Evolutionary conservation across 2,888 invertebrate species (phyloP), one percentile per base, ranked within the genome.

Genomic region (Argynnis bischoffii): DNA sequence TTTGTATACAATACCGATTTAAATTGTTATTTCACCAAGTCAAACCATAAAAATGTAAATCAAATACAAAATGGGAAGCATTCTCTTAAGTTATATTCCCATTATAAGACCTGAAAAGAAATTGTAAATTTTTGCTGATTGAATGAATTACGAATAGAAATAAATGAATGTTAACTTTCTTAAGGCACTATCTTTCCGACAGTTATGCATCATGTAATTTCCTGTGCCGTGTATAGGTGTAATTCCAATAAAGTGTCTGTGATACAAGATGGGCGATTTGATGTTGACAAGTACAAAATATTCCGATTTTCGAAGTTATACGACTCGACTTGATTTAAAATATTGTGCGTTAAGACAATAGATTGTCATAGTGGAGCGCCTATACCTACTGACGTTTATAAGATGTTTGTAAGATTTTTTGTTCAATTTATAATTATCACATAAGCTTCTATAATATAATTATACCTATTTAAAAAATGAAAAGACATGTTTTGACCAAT

Each of bases 261-360:
- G 51, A 63, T 59, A 55, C 35, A 55, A 59, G 60, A 67, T 64
- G 57, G n/a, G 55, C 46, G 57, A 46, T 60, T 35, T 51, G 53
- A 50, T 67, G 64, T 69, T 55, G 55, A 66, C 68, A 66, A 70
- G 67, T 73, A 72, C 72, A 67, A 64, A 72, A 75, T 74, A 74
- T 70, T 69, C 66, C 67, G 65, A 66, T 73, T 74, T 74, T 67
- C 64, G 63, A 72, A 71, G 59, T 74, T 74, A 73, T 72, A 61
- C 18, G 8, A 3, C 2, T 35, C 11, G 35, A 13, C 18, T 51
- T 50, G 18, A 48, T 60, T 35, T n/a, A 51, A 60, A 53, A 21
- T 61, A 50, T 35, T n/a, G 41, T 16, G 14, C 35, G 31, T 31
- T 35, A 16, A 16, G 1, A 46, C n/a, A 26, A 6, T 59, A 1